Percentiles rank a stretch among this genome's conserved stretches.
Evolutionary conservation across 2,113 vertebrate genomes (phyloP).

Genomic region (Romanogobio albipinnatus): DNA sequence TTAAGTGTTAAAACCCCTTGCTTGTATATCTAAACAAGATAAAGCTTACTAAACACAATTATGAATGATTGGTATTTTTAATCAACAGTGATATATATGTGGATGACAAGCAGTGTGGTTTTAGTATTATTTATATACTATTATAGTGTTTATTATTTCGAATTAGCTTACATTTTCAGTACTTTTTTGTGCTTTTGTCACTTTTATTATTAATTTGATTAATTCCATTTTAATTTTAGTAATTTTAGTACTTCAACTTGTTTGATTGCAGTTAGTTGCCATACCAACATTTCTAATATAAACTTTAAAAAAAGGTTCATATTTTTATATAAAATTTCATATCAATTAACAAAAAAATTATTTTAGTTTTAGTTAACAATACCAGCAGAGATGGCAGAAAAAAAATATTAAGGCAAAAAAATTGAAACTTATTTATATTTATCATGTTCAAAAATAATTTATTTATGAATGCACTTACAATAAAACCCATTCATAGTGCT

Average conservation of each 20-base stretch:
- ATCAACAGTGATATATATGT: background rate
- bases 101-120: background rate
- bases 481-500: background rate
- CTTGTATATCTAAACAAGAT: background rate
- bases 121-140: background rate
- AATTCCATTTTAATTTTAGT: background rate
- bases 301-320: too few species aligned
- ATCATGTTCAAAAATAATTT: slow-evolving; percentile 18
- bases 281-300: too few species aligned
- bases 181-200: background rate
- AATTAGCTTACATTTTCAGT: background rate
- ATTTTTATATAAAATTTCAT: too few species aligned
- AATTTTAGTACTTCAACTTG: background rate
- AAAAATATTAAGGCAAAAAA: background rate
- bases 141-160: background rate
- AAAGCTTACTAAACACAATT: background rate
- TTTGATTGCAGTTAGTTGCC: background rate
- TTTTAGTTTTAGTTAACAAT: background rate
- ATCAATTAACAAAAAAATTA: background rate
- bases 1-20: background rate
- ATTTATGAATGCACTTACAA: background rate
- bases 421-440: too few species aligned
- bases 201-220: background rate
- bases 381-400: background rate
- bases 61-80: background rate